Evolutionary conservation across 2,888 invertebrate genomes (phyloP).

Genomic region (Phytoseiulus persimilis): DNA sequence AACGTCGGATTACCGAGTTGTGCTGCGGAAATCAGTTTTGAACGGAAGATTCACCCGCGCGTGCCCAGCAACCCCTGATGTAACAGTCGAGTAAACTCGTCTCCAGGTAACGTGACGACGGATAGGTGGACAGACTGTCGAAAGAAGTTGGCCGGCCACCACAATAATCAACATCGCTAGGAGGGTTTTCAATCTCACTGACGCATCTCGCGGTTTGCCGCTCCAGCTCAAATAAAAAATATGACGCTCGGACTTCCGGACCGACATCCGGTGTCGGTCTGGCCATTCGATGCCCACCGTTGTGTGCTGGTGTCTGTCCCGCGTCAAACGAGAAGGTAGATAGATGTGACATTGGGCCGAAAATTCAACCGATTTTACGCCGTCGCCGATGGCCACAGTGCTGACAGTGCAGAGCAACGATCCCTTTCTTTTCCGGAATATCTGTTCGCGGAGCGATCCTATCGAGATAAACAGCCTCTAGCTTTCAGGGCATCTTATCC

Average conservation of each 20-base stretch:
- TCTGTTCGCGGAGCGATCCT: not conserved
- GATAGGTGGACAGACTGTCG: not conserved
- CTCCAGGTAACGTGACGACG: not conserved
- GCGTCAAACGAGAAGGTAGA: not conserved
- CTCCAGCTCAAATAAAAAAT: not conserved
- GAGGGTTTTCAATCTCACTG: not conserved
- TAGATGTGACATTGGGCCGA: not conserved
- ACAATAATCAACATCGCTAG: not conserved
- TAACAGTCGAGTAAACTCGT: not conserved
- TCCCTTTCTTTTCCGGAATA: not conserved
- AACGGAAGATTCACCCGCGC: not conserved
- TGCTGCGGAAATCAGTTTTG: not conserved
- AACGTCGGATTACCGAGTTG: not conserved
- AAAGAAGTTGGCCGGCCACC: not conserved
- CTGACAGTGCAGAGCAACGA: not conserved
- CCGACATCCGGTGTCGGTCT: not conserved
- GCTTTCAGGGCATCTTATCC: not conserved
- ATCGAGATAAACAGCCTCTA: not conserved
- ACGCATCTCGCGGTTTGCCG: not conserved
- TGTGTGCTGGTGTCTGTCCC: not conserved
- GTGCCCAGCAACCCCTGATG: not conserved
- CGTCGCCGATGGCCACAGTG: not conserved
- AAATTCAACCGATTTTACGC: not conserved
- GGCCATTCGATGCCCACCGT: not conserved
- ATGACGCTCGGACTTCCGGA: not conserved